Evolutionary conservation across 2,113 vertebrate genomes (phyloP).

Genomic region (Neolamprologus sp.): DNA sequence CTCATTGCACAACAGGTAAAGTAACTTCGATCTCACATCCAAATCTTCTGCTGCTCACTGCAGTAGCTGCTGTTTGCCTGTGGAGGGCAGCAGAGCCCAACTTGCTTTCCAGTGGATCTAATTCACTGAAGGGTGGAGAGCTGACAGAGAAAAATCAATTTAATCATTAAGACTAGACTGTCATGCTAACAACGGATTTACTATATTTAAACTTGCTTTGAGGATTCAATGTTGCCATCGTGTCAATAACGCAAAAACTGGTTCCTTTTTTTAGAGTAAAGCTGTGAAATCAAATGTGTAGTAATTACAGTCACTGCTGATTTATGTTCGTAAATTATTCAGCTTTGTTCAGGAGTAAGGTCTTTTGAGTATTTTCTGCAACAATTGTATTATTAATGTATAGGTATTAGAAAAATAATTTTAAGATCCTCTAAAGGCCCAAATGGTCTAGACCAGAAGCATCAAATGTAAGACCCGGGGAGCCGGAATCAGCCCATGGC

Average conservation of each 20-base stretch:
- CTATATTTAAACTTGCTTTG: neutral
- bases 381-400: neutral
- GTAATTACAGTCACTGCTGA: neutral
- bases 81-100: slow-evolving; percentile 19
- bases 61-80: neutral
- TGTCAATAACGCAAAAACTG: neutral
- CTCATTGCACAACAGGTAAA: slow-evolving; percentile 89
- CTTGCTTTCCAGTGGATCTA: neutral
- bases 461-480: neutral
- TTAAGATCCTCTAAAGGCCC: neutral
- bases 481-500: neutral
- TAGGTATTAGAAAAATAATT: neutral
- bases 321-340: neutral
- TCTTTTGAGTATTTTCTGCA: neutral
- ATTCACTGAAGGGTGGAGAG: neutral
- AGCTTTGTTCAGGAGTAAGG: neutral
- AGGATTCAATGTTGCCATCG: neutral
- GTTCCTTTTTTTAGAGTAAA: neutral
- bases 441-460: neutral
- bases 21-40: neutral
- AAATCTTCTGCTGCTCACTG: neutral
- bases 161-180: neutral
- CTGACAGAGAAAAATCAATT: neutral
- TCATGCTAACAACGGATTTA: neutral
- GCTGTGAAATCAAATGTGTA: neutral